A percentile compares a stretch with the other conserved stretches of the same genome.
phyloP scores from a whole-genome alignment of 2,797 vertebrate species.

The Chaetodon trifasciatus region DNA sequence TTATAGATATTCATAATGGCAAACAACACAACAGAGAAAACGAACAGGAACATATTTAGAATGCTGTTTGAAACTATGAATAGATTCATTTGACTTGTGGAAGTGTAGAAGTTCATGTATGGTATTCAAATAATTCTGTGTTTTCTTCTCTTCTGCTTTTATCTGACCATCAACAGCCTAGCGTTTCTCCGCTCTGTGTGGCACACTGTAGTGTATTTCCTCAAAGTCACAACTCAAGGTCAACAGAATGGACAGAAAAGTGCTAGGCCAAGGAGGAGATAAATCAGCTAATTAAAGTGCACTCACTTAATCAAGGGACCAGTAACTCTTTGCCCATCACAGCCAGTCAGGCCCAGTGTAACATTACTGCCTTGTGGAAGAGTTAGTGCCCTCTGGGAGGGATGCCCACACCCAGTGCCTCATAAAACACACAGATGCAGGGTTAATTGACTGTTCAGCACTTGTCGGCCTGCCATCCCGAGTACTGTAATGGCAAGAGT shows the following conservation, averaged over 20 bases:
- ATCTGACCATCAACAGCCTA: constrained; percentile 17
- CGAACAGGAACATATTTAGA: not conserved
- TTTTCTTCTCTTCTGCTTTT: not conserved
- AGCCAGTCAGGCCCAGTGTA: constrained; percentile 83
- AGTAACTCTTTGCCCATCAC: constrained; percentile 85
- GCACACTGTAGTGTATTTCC: constrained; percentile 12
- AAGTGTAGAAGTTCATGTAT: not conserved
- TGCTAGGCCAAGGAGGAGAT: constrained; percentile 87
- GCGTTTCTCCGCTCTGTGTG: not conserved
- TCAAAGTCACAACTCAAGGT: constrained; percentile 88
- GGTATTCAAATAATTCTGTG: not conserved
- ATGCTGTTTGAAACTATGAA: not conserved
- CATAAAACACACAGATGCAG: constrained; percentile 99
- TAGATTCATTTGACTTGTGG: not conserved
- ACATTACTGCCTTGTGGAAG: constrained; percentile 92
- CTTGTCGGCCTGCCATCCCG: constrained; percentile 91
- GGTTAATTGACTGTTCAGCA: constrained; percentile 98
- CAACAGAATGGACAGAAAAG: constrained; percentile 85
- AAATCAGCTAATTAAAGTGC: constrained; percentile 98
- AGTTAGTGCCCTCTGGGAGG: constrained; percentile 89
- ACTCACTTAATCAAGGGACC: constrained; percentile 93
- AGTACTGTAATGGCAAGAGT: constrained; percentile 88
- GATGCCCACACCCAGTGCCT: constrained; percentile 86
- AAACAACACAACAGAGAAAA: not conserved
- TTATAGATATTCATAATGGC: not conserved